Evolutionary conservation across 2,888 invertebrate genomes (phyloP), one percentile per base, ranked within the genome.

Genomic region (Meteorus colon): DNA sequence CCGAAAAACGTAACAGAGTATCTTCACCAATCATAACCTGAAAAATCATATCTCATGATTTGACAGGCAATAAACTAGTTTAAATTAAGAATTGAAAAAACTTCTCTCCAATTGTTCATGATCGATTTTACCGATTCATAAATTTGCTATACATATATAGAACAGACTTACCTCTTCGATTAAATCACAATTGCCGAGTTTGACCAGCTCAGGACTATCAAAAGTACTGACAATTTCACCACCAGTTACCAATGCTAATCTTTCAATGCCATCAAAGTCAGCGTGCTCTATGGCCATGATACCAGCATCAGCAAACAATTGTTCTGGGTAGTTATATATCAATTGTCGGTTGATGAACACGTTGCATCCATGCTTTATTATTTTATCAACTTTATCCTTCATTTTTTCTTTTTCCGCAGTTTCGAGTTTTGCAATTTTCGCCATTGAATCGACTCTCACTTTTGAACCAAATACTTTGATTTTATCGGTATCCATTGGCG

Each of bases 261-360:
- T 93, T 90, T 99, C 99, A 85, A 99, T 98, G 71, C 99, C 99
- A 90, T 99, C 99, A 89, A 99, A 99, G 90, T 99, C 99, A 3
- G 99, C 99, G 89, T 99, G 99, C 88, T 99, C 99, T 83, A 99
- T 99, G 1, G 99, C 98, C 99, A 99, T 99, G 10, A 99, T 94
- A 67, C 97, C 96, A 63, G 97, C 97, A 91, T 99, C 99, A 55
- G 99, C 98, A 90, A 99, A 99, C 83, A 99, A 91, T 90, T 99
- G 99, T 90, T 99, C 99, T 0, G 99, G 99, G 90, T 99, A 99
- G 91, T 99, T 99, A 92, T 99, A 99, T 90, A 99, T 99, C 82
- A 99, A 91, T 90, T 99, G 99, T 81, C 97, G 95, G 91, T 99
- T 99, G 87, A 99, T 98, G 89, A 99, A 99, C 0, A 99, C 99